phyloP scores from a whole-genome alignment of 2,797 vertebrate species.

The Phrynocephalus guinanensis region DNA sequence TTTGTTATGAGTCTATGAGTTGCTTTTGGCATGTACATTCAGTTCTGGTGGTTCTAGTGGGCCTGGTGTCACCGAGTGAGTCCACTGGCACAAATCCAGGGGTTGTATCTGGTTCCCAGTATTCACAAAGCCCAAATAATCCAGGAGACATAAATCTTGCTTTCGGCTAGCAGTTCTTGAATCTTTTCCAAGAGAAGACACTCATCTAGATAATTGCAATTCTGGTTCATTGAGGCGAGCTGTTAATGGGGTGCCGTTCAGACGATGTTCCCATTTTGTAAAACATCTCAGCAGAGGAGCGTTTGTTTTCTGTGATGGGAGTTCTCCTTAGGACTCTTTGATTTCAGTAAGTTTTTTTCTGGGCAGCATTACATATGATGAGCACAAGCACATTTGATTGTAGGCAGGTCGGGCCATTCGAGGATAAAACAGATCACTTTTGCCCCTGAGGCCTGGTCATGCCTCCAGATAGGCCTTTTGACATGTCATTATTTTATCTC shows the following conservation, averaged over 20 bases:
- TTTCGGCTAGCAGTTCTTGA: conserved; percentile 45
- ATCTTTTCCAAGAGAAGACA: conserved; percentile 16
- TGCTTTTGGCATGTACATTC: conserved; percentile 26
- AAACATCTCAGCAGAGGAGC: neutral
- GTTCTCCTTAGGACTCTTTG: neutral
- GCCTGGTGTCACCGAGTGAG: conserved; percentile 19
- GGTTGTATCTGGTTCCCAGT: conserved; percentile 59
- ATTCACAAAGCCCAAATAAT: conserved; percentile 36
- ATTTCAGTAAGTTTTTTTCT: conserved; percentile 35
- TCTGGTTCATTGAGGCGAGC: conserved; percentile 20
- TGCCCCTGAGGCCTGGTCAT: neutral
- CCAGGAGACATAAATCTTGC: conserved; percentile 5
- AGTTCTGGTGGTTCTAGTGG: conserved; percentile 39
- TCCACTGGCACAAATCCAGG: conserved; percentile 48
- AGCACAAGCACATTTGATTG: neutral
- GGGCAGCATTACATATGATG: neutral
- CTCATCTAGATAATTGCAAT: conserved; percentile 36
- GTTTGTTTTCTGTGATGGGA: conserved; percentile 39
- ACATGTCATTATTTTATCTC: neutral
- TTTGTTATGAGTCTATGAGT: conserved; percentile 12
- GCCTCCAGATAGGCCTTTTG: neutral
- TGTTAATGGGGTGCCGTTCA: conserved; percentile 21
- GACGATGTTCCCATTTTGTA: conserved; percentile 21
- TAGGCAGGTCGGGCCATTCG: neutral
- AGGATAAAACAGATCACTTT: neutral